Conservation (phyloP, 2,113 vertebrate genomes). For the Nothoprocta perdicaria region DNA sequence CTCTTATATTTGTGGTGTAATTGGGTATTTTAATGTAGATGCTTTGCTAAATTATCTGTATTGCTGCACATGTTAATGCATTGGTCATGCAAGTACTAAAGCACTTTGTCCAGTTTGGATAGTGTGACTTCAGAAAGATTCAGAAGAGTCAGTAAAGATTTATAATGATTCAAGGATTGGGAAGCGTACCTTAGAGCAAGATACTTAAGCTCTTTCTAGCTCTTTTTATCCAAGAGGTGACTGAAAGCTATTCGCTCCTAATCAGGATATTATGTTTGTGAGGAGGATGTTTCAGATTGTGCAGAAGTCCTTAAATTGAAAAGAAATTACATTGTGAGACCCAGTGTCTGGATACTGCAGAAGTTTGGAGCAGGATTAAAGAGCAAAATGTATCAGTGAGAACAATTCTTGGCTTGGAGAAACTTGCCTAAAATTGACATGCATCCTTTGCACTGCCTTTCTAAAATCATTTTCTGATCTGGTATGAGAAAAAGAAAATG, state of each 20-base stretch:
- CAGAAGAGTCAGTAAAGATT: neutral
- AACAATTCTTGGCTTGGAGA: neutral
- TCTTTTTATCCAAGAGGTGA: neutral
- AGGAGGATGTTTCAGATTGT: neutral
- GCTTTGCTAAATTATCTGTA: neutral
- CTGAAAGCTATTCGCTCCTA: neutral
- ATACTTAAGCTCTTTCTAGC: neutral
- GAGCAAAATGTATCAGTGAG: neutral
- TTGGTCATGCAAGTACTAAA: neutral
- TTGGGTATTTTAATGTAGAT: conserved; percentile 21
- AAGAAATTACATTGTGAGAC: neutral
- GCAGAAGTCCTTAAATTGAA: neutral
- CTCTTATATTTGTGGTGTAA: conserved; percentile 15
- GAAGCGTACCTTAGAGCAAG: conserved; percentile 8
- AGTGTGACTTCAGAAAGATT: conserved; percentile 6
- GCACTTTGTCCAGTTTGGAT: neutral
- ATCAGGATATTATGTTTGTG: neutral
- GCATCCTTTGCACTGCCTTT: neutral
- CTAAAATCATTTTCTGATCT: neutral
- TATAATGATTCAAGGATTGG: neutral
- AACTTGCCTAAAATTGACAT: neutral
- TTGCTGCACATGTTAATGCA: neutral
- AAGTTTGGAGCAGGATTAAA: neutral
- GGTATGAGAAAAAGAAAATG: neutral
- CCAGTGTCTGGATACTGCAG: neutral